Evolutionary conservation across 1,140 invertebrate species (phyloP), one percentile per base, ranked within the genome.

Genomic region (Myzus persicae): DNA sequence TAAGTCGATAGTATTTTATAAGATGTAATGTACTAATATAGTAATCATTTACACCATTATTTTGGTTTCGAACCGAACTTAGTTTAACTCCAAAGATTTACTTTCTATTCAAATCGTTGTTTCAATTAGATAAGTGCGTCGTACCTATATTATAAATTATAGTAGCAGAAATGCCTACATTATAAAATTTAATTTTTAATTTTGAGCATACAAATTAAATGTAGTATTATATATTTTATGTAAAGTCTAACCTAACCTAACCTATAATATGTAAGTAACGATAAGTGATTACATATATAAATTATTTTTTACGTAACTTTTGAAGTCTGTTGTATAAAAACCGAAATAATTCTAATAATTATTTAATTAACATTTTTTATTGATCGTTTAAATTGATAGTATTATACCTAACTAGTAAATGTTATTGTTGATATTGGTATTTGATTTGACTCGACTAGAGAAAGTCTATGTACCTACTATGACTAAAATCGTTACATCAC

Each of bases 381-480:
- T n/a, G 18, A 76, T 76, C 3, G 24, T n/a, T 0, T 76, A 76
- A 76, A n/a, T n/a, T 14, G 4, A 76, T 76, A 76, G 59, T 18
- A 36, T 76, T n/a, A 5, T 18, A 76, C 1, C 31, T n/a, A 76
- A 76, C 14, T 76, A n/a, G n/a, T 76, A n/a, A 11, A 4, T 67
- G 14, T n/a, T 76, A 76, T 76, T 76, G 14, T 76, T 0, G 59
- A 18, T 18, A 6, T n/a, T 5, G 31, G 18, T 76, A 36, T 76
- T 76, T 76, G 31, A 76, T 3, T 67, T n/a, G 38, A 67, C n/a
- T 76, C 18, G 40, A 85, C 24, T 90, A 59, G 88, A 90, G 88
- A 90, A 90, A 90, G 88, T 90, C 38, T 59, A 44, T 44, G 18
- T 1, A 89, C n/a, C n/a, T n/a, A n/a, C n/a, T 89, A 44, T 20